Base-by-base conservation (phyloP, 2,888 invertebrate species). In the Trypoxylon attenuatum region DNA sequence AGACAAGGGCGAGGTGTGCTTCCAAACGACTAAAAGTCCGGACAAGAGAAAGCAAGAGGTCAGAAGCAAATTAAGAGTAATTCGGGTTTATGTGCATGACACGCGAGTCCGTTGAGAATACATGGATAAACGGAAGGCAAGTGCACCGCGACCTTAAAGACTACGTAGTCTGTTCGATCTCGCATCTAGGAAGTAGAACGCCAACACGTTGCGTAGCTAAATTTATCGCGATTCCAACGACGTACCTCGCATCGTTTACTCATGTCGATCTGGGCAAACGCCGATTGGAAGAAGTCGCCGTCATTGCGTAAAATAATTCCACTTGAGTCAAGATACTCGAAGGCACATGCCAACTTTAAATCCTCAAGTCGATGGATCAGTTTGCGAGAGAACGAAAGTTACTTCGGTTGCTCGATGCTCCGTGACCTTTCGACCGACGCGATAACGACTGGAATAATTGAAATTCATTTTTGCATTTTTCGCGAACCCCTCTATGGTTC, bases 181-280 rank as follows among this genome's bases (percentile, higher is more conserved):
- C 71, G 73, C 42, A 71, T 68, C 65, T 69, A 78, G 76, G 73
- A 77, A 76, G 70, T 73, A 74, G 77, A 76, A 59, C 71, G 71
- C 69, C 71, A 78, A 77, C 73, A 73, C 66, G 65, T 69, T 68
- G 65, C 69, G 63, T 49, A 59, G 60, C 79, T 81, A 81, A 81
- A 81, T 81, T 79, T 81, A 80, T 70, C 74, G 57, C 38, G 60
- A 49, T 58, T 21, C 46, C 39, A 50, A 23, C 62, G 47, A 59
- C 67, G 52, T 63, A 57, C 50, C 60, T 57, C 49, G 57, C 57
- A 58, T 69, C 57, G 52, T 63, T 58, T 49, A 53, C 42, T 66
- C 41, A 59, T 46, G 47, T 19, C 43, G 51, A 53, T 29, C 3
- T 38, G 22, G 49, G 27, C 56, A 62, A 50, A 43, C 33, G 15